Base-by-base conservation (phyloP, 2,797 vertebrate genomes). In the Onychomys leucogaster region DNA sequence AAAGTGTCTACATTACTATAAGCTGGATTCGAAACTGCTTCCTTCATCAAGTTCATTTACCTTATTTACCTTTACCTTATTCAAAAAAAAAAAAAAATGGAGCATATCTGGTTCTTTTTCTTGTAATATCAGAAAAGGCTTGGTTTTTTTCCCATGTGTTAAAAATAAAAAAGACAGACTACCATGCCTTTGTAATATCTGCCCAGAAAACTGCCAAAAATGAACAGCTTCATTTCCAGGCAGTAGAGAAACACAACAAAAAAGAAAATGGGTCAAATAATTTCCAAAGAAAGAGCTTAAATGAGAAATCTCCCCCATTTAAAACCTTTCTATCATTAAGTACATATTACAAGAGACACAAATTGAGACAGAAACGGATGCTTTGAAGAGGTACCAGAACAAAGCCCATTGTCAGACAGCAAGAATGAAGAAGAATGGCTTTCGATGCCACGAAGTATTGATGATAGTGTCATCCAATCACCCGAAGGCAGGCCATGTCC, bases 241-340 rank as follows among this genome's bases (percentile, higher is more conserved):
- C 61, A 87, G 67, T n/a, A 1, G 4, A 86, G 73, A 95, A 57
- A 57, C 17, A 93, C 69, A 95, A 63, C 46, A 37, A 91, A 94
- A 91, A 8, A 96, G 87, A 93, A 96, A 96, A 94, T 94, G 43
- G 83, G 67, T 95, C 90, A 96, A 86, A 96, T 89, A 86, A 96
- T 84, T 89, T 76, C 89, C 73, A 94, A 96, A 96, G 75, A 86
- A 89, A 96, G 67, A 81, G 49, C 77, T 89, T 59, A 84, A 43
- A 57, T 89, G n/a, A 91, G 49, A 95, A 89, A 89, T 61, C 46
- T 67, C 91, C 73, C n/a, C 85, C 94, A 88, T 96, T 96, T 89
- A 86, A 93, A 94, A 71, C 37, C 76, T 83, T 69, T 57, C 89
- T 95, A 83, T 78, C 93, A 84, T 95, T 95, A 97, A 94, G 92